These are phyloP conservation scores for Acanthosepion esculentum DNA, from an alignment of 2,888 invertebrate genomes.

Conservation along the genomic window DNA sequence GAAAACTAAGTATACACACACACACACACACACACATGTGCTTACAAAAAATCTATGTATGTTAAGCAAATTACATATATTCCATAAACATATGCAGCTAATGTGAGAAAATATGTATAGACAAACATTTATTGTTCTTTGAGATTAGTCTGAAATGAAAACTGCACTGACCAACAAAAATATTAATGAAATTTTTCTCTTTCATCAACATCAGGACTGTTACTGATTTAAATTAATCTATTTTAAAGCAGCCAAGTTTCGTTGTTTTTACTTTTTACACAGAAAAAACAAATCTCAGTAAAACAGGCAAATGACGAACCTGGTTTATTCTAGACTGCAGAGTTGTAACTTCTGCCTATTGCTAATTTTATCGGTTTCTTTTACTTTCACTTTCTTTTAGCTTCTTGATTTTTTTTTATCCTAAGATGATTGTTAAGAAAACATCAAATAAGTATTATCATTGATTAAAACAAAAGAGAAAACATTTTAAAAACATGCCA, in stretches of 20 bases:
- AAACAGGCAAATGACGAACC: not conserved
- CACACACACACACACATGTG: not conserved
- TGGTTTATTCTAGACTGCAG: not conserved
- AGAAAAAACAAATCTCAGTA: not conserved
- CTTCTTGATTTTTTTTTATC: not conserved
- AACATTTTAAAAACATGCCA: not conserved
- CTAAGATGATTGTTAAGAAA: not conserved
- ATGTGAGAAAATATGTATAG: too few relatives aligned
- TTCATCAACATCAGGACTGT: not conserved
- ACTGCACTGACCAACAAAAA: not conserved
- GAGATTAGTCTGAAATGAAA: not conserved
- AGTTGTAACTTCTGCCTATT: too few relatives aligned
- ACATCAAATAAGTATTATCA: not conserved
- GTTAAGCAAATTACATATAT: not conserved
- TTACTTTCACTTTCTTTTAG: not conserved
- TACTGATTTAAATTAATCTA: slow-evolving; percentile 7
- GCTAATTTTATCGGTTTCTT: not conserved
- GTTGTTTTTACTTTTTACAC: not conserved
- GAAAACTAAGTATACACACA: not conserved
- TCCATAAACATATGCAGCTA: not conserved
- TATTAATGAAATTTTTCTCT: not conserved
- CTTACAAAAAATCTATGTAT: not conserved
- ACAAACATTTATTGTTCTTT: too few relatives aligned
- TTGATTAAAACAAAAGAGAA: slow-evolving; percentile 18
- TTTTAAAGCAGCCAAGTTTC: not conserved